Conservation (phyloP, 2,113 vertebrate genomes). For the Crotalus helleri region DNA sequence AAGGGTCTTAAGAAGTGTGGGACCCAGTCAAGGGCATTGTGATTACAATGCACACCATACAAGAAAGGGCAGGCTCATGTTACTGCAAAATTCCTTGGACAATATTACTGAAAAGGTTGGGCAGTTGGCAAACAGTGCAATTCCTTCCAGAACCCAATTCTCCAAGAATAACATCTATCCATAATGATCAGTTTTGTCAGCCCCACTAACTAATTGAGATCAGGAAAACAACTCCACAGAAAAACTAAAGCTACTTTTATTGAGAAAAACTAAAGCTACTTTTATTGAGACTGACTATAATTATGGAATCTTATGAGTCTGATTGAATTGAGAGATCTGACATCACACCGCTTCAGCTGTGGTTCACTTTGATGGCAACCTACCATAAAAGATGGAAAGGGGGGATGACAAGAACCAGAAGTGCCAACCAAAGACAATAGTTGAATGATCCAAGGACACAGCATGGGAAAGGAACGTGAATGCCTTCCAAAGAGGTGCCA, state of each 20-base stretch:
- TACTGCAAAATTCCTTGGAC: not conserved
- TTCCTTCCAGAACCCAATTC: not conserved
- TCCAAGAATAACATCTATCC: not conserved
- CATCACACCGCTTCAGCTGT: not conserved
- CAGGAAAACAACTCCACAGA: not conserved
- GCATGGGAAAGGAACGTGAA: not conserved
- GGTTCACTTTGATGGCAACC: not conserved
- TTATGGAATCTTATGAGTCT: not conserved
- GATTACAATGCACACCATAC: not conserved
- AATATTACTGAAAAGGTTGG: not conserved
- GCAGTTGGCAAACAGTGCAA: not conserved
- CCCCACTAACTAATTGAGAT: not conserved
- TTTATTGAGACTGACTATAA: not conserved
- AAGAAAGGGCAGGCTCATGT: not conserved
- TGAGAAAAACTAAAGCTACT: not conserved
- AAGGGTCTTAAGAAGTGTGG: not conserved
- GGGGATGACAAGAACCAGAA: not conserved
- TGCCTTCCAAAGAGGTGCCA: not conserved
- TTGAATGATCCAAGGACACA: not conserved
- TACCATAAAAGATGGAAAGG: not conserved
- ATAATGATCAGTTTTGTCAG: not conserved
- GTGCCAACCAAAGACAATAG: not conserved
- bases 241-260: not conserved
- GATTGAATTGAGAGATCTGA: not conserved
- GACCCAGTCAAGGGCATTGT: not conserved